A percentile compares a stretch with the other conserved stretches of the same genome.
Evolutionary conservation across 2,113 vertebrate species (phyloP).

Genomic region (Seriola rivoliana): DNA sequence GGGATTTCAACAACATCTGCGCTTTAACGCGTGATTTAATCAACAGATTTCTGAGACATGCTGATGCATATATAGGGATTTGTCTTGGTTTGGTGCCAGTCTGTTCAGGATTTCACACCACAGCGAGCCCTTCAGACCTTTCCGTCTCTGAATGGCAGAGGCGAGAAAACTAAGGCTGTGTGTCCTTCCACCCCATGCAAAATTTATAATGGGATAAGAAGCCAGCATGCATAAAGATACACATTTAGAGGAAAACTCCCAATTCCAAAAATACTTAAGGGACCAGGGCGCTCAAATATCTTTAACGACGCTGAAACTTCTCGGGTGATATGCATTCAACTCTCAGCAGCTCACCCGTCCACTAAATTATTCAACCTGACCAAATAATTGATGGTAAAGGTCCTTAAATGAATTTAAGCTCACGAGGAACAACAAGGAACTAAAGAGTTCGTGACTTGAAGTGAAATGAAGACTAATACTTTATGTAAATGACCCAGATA

Average conservation of each 20-base stretch:
- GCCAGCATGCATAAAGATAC: conserved; percentile 63
- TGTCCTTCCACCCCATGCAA: conserved; percentile 50
- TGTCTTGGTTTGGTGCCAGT: conserved; percentile 36
- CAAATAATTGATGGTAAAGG: conserved; percentile 72
- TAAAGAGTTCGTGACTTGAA: conserved; percentile 7
- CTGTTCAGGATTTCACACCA: conserved; percentile 57
- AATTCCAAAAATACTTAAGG: conserved; percentile 36
- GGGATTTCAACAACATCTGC: conserved; percentile 16
- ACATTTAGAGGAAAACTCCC: conserved; percentile 43
- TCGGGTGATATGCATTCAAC: conserved; percentile 46
- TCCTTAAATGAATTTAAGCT: conserved; percentile 43
- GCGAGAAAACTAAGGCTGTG: neutral
- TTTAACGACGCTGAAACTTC: conserved; percentile 56
- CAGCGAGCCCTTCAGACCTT: conserved; percentile 42
- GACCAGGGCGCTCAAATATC: conserved; percentile 18
- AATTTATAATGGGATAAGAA: conserved; percentile 64
- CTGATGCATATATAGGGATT: conserved; percentile 53
- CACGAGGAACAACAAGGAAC: conserved; percentile 5
- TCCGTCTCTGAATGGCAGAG: conserved; percentile 7
- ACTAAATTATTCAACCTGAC: conserved; percentile 67
- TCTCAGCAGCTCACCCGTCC: conserved; percentile 25
- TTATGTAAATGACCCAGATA: conserved; percentile 35
- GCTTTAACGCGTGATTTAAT: neutral
- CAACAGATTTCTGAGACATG: conserved; percentile 13
- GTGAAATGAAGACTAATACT: neutral